Conservation (phyloP, 2,113 vertebrate species). For the human region GRCh38 chr3:104079001-104079500, state of each 20-base stretch:
- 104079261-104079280: background rate
- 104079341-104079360: background rate
- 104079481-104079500: background rate
- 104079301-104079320: background rate
- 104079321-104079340: background rate
- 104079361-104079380: background rate
- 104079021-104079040: background rate
- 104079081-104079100: background rate
- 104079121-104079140: background rate
- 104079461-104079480: background rate
- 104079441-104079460: background rate
- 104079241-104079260: background rate
- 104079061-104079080: background rate
- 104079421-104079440: background rate
- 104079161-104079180: background rate
- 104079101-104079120: background rate
- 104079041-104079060: background rate
- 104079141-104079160: background rate
- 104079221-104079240: background rate
- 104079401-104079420: background rate
- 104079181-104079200: background rate
- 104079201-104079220: background rate
- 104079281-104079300: background rate
- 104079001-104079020: background rate
- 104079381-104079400: background rate